These are phyloP conservation scores for Pachymerium ferrugineum DNA, from an alignment of 2,888 invertebrate genomes.

Conservation along the genomic window DNA sequence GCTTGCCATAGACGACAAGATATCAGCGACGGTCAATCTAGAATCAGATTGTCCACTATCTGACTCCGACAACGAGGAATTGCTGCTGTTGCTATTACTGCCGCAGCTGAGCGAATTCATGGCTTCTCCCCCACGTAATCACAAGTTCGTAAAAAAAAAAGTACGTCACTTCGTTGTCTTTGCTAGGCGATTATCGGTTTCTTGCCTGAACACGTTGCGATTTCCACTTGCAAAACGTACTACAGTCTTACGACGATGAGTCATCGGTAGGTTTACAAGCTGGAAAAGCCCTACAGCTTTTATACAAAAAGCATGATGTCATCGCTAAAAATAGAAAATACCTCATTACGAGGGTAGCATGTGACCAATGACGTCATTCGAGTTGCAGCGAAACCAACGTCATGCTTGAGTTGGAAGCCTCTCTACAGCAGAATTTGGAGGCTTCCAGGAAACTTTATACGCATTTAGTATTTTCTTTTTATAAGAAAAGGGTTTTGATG, in stretches of 20 bases:
- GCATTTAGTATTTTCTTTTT: not conserved
- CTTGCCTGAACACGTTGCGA: not conserved
- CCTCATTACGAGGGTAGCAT: conserved; percentile 9
- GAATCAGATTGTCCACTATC: conserved; percentile 31
- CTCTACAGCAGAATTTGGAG: not conserved
- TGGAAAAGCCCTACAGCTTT: conserved; percentile 33
- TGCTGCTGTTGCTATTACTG: not conserved
- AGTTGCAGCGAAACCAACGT: not conserved
- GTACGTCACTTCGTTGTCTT: not conserved
- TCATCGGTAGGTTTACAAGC: conserved; percentile 25
- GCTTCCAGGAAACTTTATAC: not conserved
- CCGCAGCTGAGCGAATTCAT: conserved; percentile 30
- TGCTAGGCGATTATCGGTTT: not conserved
- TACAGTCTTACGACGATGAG: conserved; percentile 16
- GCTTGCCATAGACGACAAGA: conserved; percentile 46
- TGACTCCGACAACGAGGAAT: not conserved
- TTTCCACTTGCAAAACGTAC: not conserved
- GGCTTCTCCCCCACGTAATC: not conserved
- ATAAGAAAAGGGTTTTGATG: not conserved
- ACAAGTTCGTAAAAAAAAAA: too few species aligned
- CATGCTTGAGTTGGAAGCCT: not conserved
- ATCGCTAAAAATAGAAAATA: conserved; percentile 30
- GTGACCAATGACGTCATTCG: conserved; percentile 27
- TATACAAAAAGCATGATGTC: conserved; percentile 31
- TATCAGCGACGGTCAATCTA: conserved; percentile 44